Base-by-base conservation (phyloP, 2,797 vertebrate genomes). In the Malacoraja senta region DNA sequence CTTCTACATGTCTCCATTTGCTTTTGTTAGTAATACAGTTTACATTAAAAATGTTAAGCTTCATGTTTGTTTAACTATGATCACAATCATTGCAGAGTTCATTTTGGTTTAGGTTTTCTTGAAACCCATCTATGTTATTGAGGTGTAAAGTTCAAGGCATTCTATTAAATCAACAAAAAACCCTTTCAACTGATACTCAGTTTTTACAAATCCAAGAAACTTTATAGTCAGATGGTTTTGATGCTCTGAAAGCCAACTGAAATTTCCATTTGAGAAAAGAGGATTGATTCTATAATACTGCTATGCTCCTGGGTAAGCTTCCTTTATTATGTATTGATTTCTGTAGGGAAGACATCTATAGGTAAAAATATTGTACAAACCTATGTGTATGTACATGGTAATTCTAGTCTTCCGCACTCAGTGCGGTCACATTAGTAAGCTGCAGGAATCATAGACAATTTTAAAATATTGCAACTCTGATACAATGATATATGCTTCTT, bases 1-100 rank as follows among this genome's bases (percentile, higher is more conserved):
- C 35, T 88, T 88, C 61, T 88, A 68, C n/a, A 35, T 61, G 81
- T 88, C 15, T 68, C 84, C 38, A 65, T 88, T 88, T 88, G 61
- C 65, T 68, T 88, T 35, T 88, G 8, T 88, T 88, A 21, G 63
- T 88, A 7, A 68, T 88, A 68, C 17, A 65, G 17, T 88, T 88
- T 68, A 68, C 53, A 84, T 61, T 61, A 15, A 35, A 32, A 35
- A 63, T 88, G 4, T 35, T 88, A 68, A 88, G 84, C 15, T 88
- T 17, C 29, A 26, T 32, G 19, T 8, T 53, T 86, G 58, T 12
- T 63, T 26, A 86, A 32, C 7, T 86, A n/a, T 77, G 83, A 68
- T 88, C n/a, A 68, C 61, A 17, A 21, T 88, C 3, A 32, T 63
- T 86, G 83, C 58, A 58, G 24, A 84, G 53, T 29, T 58, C 21